A percentile compares a stretch with the other conserved stretches of the same genome.
These are phyloP conservation scores for Aplidium turbinatum DNA, from an alignment of 23 tunicate genomes.

Conservation along the genomic window DNA sequence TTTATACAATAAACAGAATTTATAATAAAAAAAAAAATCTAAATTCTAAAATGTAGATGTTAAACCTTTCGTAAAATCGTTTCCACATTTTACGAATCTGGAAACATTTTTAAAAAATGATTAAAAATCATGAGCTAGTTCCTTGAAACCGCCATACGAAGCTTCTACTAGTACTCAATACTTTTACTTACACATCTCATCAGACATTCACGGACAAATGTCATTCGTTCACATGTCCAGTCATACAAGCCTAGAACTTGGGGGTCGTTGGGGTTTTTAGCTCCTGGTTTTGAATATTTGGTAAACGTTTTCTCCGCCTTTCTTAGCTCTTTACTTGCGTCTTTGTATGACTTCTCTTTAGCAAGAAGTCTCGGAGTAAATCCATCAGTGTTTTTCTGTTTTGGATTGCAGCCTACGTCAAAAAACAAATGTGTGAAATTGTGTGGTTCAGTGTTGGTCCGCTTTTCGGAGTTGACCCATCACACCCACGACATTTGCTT, in stretches of 20 bases:
- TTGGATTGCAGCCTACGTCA: conserved; percentile 81
- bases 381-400: conserved; percentile 78
- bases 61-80: no score
- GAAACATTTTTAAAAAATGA: no score
- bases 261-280: conserved; percentile 91
- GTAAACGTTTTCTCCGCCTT: conserved; percentile 62
- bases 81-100: no score
- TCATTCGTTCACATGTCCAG: conserved; percentile 67
- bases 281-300: conserved; percentile 90
- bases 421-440: no score
- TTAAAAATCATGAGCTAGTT: no score
- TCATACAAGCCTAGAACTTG: conserved; percentile 62
- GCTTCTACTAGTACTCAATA: no score
- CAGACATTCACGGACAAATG: conserved; percentile 40
- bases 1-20: no score
- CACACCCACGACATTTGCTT: no score
- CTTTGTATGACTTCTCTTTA: conserved; percentile 82
- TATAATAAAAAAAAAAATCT: not conserved
- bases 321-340: conserved; percentile 75
- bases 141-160: no score
- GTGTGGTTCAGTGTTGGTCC: no score
- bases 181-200: conserved; percentile 61
- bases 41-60: not conserved
- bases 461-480: no score
- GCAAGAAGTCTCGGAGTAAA: conserved; percentile 88